These are phyloP conservation scores for Parasteatoda tepidariorum DNA, from an alignment of 1,140 invertebrate genomes.

Conservation along the genomic window DNA sequence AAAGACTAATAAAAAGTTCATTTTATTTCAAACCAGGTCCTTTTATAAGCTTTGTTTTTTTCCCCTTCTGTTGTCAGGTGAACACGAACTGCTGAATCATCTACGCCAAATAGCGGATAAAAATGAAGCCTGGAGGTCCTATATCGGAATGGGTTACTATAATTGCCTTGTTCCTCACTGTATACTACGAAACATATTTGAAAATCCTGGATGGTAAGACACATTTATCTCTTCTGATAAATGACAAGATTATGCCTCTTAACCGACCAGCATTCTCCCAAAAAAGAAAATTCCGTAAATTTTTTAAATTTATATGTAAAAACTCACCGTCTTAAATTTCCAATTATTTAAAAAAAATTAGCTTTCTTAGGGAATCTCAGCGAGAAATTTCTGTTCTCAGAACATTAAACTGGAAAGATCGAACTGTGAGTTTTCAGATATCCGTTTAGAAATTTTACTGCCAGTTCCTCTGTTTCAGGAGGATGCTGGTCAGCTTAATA, in stretches of 20 bases:
- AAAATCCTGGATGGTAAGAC: conserved; percentile 99
- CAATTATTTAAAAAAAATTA: neutral
- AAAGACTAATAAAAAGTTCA: no score
- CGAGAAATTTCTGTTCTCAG: no score
- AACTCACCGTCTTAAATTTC: neutral
- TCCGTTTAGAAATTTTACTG: no score
- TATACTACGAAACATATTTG: conserved; percentile 97
- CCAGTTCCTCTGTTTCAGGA: no score
- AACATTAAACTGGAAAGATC: no score
- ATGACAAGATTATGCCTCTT: no score
- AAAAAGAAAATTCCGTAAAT: neutral
- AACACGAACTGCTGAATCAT: conserved; percentile 86
- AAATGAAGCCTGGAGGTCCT: conserved; percentile 92
- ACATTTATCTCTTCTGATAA: no score
- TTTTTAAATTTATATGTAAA: neutral
- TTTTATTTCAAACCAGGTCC: no score
- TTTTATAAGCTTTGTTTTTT: conserved; percentile 29
- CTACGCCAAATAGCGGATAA: conserved; percentile 83
- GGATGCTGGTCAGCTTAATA: no score
- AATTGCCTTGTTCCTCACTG: conserved; percentile 95
- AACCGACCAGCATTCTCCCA: neutral
- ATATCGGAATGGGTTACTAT: conserved; percentile 99
- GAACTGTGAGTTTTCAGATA: no score
- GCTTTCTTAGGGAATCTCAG: no score
- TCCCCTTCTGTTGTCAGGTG: conserved; percentile 74